Base-by-base conservation (phyloP, 2,113 vertebrate genomes). In the Noturus placidus region DNA sequence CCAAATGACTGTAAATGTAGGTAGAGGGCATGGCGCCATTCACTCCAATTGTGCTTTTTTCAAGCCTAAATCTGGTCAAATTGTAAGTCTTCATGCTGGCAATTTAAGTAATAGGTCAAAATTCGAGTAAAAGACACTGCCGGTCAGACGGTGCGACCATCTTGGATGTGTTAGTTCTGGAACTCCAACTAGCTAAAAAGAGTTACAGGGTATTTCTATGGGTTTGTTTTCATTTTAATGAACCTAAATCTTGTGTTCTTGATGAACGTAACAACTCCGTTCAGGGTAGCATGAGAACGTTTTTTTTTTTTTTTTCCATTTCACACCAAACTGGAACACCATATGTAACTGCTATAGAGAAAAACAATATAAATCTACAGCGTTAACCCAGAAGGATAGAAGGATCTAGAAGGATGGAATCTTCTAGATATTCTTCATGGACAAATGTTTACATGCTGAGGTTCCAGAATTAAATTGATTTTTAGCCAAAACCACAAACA, bases 401-500 rank as follows among this genome's bases (percentile, higher is more conserved):
- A n/a, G n/a, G n/a, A 35, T 22, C 20, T 57, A 50, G 17, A 72
- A 22, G n/a, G n/a, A 20, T 22, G 10, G 33, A 72, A 72, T 9
- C 13, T 2, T 13, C 57, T 59, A 19, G 7, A 33, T 3, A 8
- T 72, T 72, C 69, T 72, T 72, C 69, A 38, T 19, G 35, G 8
- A 9, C 33, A 35, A 72, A 38, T 70, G 67, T 70, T 70, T 70
- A 30, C 15, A 42, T 42, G 33, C 13, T 74, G 70, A 10, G 33
- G 54, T 27, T 77, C 19, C 15, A 27, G 54, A 17, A 46, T 46
- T n/a, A 19, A 85, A 50, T 14, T 50, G 70, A 85, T 63, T 35
- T 77, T 74, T 59, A 76, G 54, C 72, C 74, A 76, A 63, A 85
- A 77, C 17, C 52, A 61, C 54, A 77, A 76, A 85, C 84, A 85